These are phyloP conservation scores for Rhegmatorhina hoffmannsi DNA, from an alignment of 2,113 vertebrate species.

Conservation along the genomic window DNA sequence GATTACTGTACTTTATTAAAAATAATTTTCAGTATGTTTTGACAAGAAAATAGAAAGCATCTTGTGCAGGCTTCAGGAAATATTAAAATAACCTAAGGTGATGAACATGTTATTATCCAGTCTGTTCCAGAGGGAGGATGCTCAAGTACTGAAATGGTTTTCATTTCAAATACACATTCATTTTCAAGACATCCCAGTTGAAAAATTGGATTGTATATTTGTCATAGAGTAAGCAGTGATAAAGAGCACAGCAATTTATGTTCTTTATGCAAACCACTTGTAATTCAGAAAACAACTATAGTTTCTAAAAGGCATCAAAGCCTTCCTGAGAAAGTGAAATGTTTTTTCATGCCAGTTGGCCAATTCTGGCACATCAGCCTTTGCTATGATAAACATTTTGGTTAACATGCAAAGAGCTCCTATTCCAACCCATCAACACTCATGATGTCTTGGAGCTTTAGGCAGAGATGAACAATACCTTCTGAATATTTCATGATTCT, in stretches of 20 bases:
- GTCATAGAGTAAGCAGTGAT: slow-evolving; percentile 44
- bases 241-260: slow-evolving; percentile 50
- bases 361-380: neutral
- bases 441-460: neutral
- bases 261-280: slow-evolving; percentile 36
- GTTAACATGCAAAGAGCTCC: neutral
- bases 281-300: slow-evolving; percentile 51
- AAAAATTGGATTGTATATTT: slow-evolving; percentile 41
- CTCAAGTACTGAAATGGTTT: slow-evolving; percentile 54
- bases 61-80: slow-evolving; percentile 49
- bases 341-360: slow-evolving; percentile 9
- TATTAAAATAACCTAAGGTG: slow-evolving; percentile 57
- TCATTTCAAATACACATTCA: slow-evolving; percentile 44
- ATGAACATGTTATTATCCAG: slow-evolving; percentile 59
- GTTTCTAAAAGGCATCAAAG: slow-evolving; percentile 43
- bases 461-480: neutral
- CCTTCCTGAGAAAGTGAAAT: neutral
- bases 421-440: slow-evolving; percentile 1
- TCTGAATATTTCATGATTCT: slow-evolving; percentile 26
- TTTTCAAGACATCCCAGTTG: slow-evolving; percentile 44
- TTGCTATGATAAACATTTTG: slow-evolving; percentile 40
- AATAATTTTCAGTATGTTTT: slow-evolving; percentile 65
- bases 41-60: slow-evolving; percentile 67
- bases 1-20: slow-evolving; percentile 64
- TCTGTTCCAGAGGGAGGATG: slow-evolving; percentile 36